Conservation (phyloP, 2,888 invertebrate species). For the Chrysolina oricalcia region DNA sequence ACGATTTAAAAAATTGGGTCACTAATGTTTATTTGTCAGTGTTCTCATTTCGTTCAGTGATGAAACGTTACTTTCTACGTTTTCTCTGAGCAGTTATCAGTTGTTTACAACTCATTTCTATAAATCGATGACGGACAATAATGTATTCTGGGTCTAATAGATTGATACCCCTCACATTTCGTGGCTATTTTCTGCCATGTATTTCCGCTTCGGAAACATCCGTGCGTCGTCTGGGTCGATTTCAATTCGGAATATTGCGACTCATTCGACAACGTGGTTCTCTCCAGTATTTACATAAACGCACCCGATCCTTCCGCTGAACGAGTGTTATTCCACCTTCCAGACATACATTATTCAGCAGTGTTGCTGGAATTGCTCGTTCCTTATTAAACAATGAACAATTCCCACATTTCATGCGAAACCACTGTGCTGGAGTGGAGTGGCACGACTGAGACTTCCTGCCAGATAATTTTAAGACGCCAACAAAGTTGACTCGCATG, state of each 20-base stretch:
- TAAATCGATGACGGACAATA: too few relatives aligned
- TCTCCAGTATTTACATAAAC: neutral
- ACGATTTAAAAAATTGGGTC: too few relatives aligned
- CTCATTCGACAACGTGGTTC: too few relatives aligned
- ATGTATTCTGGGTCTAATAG: too few relatives aligned
- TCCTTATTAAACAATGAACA: slow-evolving; percentile 44
- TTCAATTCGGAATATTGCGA: neutral
- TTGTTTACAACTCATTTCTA: too few relatives aligned
- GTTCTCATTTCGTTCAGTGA: too few relatives aligned
- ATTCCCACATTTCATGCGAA: slow-evolving; percentile 42
- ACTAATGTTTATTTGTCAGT: too few relatives aligned
- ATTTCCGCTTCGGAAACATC: neutral
- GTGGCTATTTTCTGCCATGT: neutral
- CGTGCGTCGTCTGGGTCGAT: neutral
- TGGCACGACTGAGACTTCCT: slow-evolving; percentile 32
- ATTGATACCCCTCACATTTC: neutral
- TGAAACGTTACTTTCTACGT: too few relatives aligned
- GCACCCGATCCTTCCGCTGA: slow-evolving; percentile 29
- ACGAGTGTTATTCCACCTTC: slow-evolving; percentile 37
- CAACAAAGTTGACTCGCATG: slow-evolving; percentile 31
- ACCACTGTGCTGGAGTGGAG: slow-evolving; percentile 29
- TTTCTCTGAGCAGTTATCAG: too few relatives aligned
- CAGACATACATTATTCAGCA: slow-evolving; percentile 41
- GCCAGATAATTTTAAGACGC: slow-evolving; percentile 28
- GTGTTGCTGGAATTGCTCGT: slow-evolving; percentile 36